phyloP scores from a whole-genome alignment of 2,888 invertebrate genomes.

The Lasius platythorax region DNA sequence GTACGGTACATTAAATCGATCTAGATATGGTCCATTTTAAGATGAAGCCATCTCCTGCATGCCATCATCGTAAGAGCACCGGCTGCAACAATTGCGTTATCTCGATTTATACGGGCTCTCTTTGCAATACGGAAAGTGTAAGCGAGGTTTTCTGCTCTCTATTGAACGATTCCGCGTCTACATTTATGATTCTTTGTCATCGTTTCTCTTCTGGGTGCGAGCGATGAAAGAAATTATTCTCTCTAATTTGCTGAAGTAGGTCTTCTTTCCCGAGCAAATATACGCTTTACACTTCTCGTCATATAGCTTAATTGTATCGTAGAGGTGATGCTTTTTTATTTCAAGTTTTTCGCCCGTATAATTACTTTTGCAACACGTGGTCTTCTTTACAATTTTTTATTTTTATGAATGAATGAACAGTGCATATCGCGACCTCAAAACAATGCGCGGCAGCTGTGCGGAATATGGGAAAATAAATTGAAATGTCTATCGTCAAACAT shows the following conservation, averaged over 20 bases:
- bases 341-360: neutral
- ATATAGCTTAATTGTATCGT: constrained; percentile 7
- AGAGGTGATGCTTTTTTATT: neutral
- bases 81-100: constrained; percentile 41
- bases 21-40: constrained; percentile 33
- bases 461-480: constrained; percentile 38
- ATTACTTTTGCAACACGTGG: constrained; percentile 3
- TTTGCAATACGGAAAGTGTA: constrained; percentile 12
- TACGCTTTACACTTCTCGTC: neutral
- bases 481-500: constrained; percentile 33
- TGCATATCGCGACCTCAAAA: constrained; percentile 1
- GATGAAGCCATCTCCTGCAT: constrained; percentile 18
- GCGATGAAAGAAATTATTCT: constrained; percentile 16
- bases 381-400: constrained; percentile 8
- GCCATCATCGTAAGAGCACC: constrained; percentile 11
- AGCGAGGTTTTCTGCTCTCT: neutral
- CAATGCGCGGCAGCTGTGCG: constrained; percentile 3
- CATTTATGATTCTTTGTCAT: constrained; percentile 34
- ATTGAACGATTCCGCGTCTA: constrained; percentile 24
- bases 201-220: neutral
- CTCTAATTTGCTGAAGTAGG: constrained; percentile 10
- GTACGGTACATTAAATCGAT: constrained; percentile 6
- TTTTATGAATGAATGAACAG: constrained; percentile 35
- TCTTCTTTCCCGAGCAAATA: neutral
- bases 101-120: neutral